Evolutionary conservation across 1,140 invertebrate species (phyloP).

Genomic region (Bursaphelenchus mucronatus): DNA sequence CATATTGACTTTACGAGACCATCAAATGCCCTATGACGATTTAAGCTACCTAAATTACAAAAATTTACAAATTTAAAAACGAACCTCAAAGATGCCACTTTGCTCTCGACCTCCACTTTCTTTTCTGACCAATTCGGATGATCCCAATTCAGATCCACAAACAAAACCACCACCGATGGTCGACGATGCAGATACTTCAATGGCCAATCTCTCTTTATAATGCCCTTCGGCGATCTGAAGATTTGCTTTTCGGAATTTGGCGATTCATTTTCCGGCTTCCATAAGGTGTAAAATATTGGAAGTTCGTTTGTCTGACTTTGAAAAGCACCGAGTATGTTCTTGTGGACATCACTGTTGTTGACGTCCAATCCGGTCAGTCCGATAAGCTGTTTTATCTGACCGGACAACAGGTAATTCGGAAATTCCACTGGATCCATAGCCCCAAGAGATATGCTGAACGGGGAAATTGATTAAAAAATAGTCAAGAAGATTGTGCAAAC

Average conservation of each 20-base stretch:
- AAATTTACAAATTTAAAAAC: neutral
- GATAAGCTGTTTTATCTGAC: constrained; percentile 33
- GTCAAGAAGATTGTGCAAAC: too few relatives aligned
- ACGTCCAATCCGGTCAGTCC: constrained; percentile 39
- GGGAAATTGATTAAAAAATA: too few relatives aligned
- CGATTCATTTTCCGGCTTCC: constrained; percentile 28
- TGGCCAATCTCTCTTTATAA: constrained; percentile 73
- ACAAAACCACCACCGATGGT: constrained; percentile 85
- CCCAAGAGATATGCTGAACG: too few relatives aligned
- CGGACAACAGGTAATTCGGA: constrained; percentile 36
- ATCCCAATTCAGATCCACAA: constrained; percentile 95
- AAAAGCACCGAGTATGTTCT: constrained; percentile 36
- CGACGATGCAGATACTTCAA: constrained; percentile 83
- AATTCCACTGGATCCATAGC: constrained; percentile 45
- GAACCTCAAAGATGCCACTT: constrained; percentile 40
- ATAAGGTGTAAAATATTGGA: constrained; percentile 25
- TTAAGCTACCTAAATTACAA: too few relatives aligned
- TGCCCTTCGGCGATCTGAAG: constrained; percentile 17
- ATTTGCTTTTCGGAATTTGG: constrained; percentile 16
- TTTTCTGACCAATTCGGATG: constrained; percentile 86
- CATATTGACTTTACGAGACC: too few relatives aligned
- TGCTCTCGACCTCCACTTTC: constrained; percentile 77
- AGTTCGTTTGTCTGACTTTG: constrained; percentile 21
- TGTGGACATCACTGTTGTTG: constrained; percentile 32
- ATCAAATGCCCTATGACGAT: too few relatives aligned